Evolutionary conservation across 2,888 invertebrate genomes (phyloP).

Genomic region (Sminthurides aquaticus): DNA sequence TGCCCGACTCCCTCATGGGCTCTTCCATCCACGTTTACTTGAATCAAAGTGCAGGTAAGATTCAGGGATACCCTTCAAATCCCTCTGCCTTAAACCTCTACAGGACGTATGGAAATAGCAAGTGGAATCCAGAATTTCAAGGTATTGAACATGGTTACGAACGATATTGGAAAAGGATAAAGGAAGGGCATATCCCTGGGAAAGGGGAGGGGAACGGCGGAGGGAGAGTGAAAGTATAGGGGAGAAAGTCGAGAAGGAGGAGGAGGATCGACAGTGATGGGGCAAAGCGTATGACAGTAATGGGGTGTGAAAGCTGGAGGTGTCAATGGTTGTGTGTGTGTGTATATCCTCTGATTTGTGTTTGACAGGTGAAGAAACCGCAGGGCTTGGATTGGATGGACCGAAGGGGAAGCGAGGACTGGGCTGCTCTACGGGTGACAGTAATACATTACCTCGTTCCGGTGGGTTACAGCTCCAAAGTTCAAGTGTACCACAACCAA

Average conservation of each 20-base stretch:
- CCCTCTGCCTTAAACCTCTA: not conserved
- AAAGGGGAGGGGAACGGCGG: too few species aligned
- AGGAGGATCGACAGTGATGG: not conserved
- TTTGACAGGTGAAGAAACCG: conserved; percentile 9
- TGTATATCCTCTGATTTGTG: not conserved
- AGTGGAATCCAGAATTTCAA: too few species aligned
- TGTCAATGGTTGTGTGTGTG: not conserved
- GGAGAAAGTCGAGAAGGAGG: not conserved
- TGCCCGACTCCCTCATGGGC: conserved; percentile 1
- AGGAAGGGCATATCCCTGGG: too few species aligned
- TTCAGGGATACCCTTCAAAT: too few species aligned
- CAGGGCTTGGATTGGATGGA: not conserved
- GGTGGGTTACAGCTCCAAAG: conserved; percentile 15
- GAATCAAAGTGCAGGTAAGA: conserved; percentile 41
- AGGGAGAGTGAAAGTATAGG: not conserved
- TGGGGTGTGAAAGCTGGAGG: not conserved
- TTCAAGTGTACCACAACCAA: conserved; percentile 53
- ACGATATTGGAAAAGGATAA: too few species aligned
- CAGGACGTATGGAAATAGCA: too few species aligned
- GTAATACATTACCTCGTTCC: conserved; percentile 17
- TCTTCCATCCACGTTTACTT: conserved; percentile 40
- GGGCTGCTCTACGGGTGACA: conserved; percentile 7
- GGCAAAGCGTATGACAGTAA: not conserved
- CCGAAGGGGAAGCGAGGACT: not conserved
- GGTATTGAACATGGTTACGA: too few species aligned